phyloP scores from a whole-genome alignment of 92 coral and sea anemone species.

The Muricea muricata region DNA sequence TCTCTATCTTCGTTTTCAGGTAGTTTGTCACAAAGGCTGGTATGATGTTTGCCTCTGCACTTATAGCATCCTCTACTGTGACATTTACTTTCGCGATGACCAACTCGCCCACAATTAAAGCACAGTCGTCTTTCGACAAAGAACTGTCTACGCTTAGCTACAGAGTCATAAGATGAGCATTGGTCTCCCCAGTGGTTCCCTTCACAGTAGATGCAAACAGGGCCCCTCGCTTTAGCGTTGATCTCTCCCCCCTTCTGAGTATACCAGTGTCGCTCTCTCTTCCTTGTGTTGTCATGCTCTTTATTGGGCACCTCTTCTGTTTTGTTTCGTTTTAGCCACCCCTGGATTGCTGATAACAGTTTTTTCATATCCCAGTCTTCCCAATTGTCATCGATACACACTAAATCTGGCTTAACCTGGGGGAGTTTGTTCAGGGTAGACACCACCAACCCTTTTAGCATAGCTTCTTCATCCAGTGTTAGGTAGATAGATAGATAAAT shows the following conservation, averaged over 20 bases:
- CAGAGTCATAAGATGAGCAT: not conserved
- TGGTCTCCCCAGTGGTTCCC: conserved; percentile 10
- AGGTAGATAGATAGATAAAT: too few relatives aligned
- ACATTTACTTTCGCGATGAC: conserved; percentile 55
- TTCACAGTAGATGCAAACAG: not conserved
- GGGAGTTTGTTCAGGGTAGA: conserved; percentile 21
- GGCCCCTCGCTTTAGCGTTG: not conserved
- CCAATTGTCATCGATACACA: conserved; percentile 10
- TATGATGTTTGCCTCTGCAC: conserved; percentile 69
- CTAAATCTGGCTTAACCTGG: conserved; percentile 10
- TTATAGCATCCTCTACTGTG: conserved; percentile 62
- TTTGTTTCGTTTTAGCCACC: conserved; percentile 24
- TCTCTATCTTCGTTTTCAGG: not conserved
- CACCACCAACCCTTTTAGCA: conserved; percentile 7
- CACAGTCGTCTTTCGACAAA: conserved; percentile 65
- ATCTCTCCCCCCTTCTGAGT: conserved; percentile 14
- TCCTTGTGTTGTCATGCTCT: conserved; percentile 15
- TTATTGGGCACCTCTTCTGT: not conserved
- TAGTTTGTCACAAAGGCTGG: conserved; percentile 64
- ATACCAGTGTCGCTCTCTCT: conserved; percentile 46
- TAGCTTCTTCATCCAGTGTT: not conserved
- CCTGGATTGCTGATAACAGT: not conserved
- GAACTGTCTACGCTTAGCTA: conserved; percentile 45
- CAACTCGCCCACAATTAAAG: conserved; percentile 60
- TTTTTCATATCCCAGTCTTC: conserved; percentile 20